Base-by-base conservation (phyloP, 2,113 vertebrate genomes). In the Sinocyclocheilus maitianheensis region DNA sequence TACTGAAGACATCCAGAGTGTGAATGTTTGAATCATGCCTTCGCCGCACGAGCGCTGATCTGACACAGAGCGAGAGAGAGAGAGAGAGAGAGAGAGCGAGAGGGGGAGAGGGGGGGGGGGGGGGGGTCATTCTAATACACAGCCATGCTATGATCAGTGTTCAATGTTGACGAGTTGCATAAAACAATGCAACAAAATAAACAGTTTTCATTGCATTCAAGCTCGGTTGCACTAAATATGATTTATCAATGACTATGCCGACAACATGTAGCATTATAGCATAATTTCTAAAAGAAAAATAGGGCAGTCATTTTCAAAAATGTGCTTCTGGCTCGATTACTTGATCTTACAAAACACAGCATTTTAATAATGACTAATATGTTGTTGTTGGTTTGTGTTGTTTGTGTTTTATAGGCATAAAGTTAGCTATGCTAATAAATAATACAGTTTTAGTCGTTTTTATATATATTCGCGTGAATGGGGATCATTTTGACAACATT, bases 21-120 rank as follows among this genome's bases (percentile, higher is more conserved):
- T 48, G 77, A 40, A 20, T 77, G 46, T 79, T 79, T 79, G 77
- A 40, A 78, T 60, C 37, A 74, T 43, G 37, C n/a, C 71, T 43
- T 5, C 53, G 7, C 53, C 18, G 77, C 77, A 60, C 77, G 30
- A 9, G 16, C 30, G 14, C 26, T 13, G 30, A 79, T 60, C 10
- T 78, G 69, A 22, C 8, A 40, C 34, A 10, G 67, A 10, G 67
- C 3, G 8, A 22, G 51, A 2, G 11, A 11, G 48, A 1, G 76
- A 10, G 74, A 0, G 43, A 7, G 43, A 7, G 48, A 2, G 67
- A 1, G 67, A 18, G 67, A 16, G 26, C 26, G 26, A 26, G 26
- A 26, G 26, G 26, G 26, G 26, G 43, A 3, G 48, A 5, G 67
- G 0, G 67, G 8, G 1, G 4, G 0, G 13, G 67, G 9, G 26